Evolutionary conservation across 2,888 invertebrate species (phyloP), one percentile per base, ranked within the genome.

Genomic region (Xestia xanthographa): DNA sequence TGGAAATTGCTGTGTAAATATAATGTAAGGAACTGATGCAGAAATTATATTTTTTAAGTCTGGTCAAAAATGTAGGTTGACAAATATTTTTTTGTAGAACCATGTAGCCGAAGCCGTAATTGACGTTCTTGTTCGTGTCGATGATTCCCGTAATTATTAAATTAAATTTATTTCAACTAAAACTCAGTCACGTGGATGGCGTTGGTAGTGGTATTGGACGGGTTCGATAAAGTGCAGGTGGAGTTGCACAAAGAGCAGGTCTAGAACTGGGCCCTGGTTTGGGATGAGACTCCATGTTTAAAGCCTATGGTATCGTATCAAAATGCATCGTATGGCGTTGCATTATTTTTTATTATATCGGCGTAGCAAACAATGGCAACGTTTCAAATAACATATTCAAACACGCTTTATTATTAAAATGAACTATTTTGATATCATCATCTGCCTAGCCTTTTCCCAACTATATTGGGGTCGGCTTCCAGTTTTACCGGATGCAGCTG

Each of bases 1-100:
- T 26, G 34, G 34, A 71, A 71, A 76, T 80, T 63, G 26, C 14
- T 56, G 12, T 22, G 50, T 11, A 26, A 50, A 41, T 22, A 20
- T 56, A 22, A 53, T 34, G 20, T 60, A 12, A 38, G 1, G 8
- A 45, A 79, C 50, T 58, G 74, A 65, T 63, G 34, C 20, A 17
- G 1, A 41, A 72, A 63, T 26, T 26, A 48, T 20, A 5, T 26
- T 29, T 29, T 17, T 17, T 12, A 12, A 17, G 29, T 29, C 29
- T 29, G 17, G 29, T 17, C 29, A 12, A n/a, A 53, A 53, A n/a
- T 53, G n/a, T n/a, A 4, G n/a, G 11, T n/a, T 50, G 11, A 50
- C 11, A 53, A 5, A 1, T n/a, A 53, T n/a, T 53, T n/a, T n/a
- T 9, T 11, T n/a, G 50, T n/a, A n/a, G 50, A 53, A 53, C 11